Percentiles rank a stretch among this genome's conserved stretches.
Conservation (phyloP, 2,113 vertebrate species). For the Siniperca knerii region DNA sequence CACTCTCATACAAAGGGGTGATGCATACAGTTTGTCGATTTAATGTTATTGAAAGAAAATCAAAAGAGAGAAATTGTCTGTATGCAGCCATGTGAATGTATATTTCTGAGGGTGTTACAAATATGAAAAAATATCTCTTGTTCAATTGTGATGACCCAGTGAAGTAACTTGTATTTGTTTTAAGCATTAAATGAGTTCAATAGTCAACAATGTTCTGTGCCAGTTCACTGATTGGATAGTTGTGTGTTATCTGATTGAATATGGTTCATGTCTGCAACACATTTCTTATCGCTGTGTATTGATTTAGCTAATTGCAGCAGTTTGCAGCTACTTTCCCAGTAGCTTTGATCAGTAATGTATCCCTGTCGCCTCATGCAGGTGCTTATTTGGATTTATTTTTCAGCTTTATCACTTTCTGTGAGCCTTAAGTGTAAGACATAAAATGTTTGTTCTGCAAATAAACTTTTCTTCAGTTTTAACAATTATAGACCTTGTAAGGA, state of each 20-base stretch:
- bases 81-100: conserved; percentile 85
- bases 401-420: conserved; percentile 13
- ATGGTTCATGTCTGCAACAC: conserved; percentile 40
- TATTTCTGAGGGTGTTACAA: conserved; percentile 85
- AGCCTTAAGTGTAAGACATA: conserved; percentile 35
- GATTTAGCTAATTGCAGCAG: conserved; percentile 45
- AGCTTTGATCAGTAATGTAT: conserved; percentile 34
- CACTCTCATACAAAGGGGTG: conserved; percentile 67
- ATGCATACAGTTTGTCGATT: conserved; percentile 65
- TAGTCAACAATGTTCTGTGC: conserved; percentile 78
- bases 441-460: conserved; percentile 39
- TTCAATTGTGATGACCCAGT: conserved; percentile 86
- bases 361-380: conserved; percentile 19
- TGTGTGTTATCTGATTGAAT: conserved; percentile 57
- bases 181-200: conserved; percentile 86
- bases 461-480: conserved; percentile 10
- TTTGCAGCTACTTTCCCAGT: not conserved
- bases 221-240: conserved; percentile 69
- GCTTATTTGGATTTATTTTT: conserved; percentile 28
- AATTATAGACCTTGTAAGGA: conserved; percentile 11
- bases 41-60: conserved; percentile 74
- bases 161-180: conserved; percentile 88
- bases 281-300: conserved; percentile 45
- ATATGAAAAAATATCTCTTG: conserved; percentile 78
- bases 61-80: conserved; percentile 75